Base-by-base conservation (phyloP, 2,888 invertebrate species). In the Drosophila mayaguana region DNA sequence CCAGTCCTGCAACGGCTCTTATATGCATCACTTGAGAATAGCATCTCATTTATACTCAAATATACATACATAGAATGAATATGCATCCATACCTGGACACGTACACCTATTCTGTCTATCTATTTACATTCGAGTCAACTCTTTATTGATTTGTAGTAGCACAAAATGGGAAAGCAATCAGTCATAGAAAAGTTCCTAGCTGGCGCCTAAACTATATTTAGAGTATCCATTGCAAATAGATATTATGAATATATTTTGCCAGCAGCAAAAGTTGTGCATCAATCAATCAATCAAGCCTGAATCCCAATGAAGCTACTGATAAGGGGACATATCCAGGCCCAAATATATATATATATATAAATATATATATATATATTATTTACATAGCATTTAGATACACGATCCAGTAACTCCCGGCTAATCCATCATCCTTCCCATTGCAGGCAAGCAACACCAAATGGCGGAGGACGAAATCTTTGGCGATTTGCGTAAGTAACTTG, bases 401-500 rank as follows among this genome's bases (percentile, higher is more conserved):
- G 34, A 20, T 22, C 38, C 16, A 25, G 11, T 16, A n/a, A 36
- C 12, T 25, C 40, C 18, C 42, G 55, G 54, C 57, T 75, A 80
- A 83, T 86, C 72, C 62, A 78, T 88, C 66, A 76, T 69, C 73
- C 38, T 65, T 75, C 71, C 72, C n/a, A 56, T 76, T 75, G 43
- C 78, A 89, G 86, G 76, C 77, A 80, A 84, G 72, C 79, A 62
- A 70, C 68, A 69, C n/a, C 53, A 71, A 84, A 80, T 89, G 89
- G 79, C 75, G 22, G 82, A 88, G 67, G 87, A 85, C 61, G 80
- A 84, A 59, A 42, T 63, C 62, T 71, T 80, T 57, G 74, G 55
- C 65, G 82, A 84, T 75, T 55, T 82, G 67, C 66, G 86, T 86
- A 78, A 65, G 86, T 84, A 86, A 18, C 28, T 12, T 1, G 22